These are phyloP conservation scores for Nannoperca obscura DNA, from an alignment of 2,797 vertebrate species.

Conservation along the genomic window DNA sequence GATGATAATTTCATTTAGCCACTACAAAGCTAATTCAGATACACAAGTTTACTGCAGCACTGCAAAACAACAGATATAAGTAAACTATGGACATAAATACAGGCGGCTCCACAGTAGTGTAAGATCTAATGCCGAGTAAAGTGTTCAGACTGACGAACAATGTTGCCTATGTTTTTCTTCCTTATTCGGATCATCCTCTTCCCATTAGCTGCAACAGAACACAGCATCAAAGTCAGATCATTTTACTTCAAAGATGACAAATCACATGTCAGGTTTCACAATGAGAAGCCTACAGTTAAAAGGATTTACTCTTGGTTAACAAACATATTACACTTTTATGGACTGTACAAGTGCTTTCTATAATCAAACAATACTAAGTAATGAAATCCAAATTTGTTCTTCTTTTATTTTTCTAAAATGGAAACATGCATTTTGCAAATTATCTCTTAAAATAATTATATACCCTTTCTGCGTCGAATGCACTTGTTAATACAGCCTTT, in stretches of 20 bases:
- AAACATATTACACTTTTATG: not conserved
- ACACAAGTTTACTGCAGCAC: not conserved
- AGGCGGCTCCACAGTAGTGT: slow-evolving; percentile 26
- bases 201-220: slow-evolving; percentile 56
- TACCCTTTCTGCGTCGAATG: slow-evolving; percentile 80
- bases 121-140: slow-evolving; percentile 1
- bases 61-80: slow-evolving; percentile 19
- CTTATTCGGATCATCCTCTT: slow-evolving; percentile 75
- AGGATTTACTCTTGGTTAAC: not conserved
- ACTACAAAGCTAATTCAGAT: slow-evolving; percentile 18
- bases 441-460: not conserved
- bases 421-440: not conserved
- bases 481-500: slow-evolving; percentile 86
- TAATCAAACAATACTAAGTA: not conserved
- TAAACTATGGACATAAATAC: slow-evolving; percentile 72
- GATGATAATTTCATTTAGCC: not conserved
- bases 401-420: not conserved
- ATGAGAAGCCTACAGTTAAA: not conserved
- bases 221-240: not conserved
- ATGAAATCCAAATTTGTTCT: not conserved
- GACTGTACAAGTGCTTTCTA: not conserved
- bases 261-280: not conserved
- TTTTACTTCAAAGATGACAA: not conserved
- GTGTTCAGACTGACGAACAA: slow-evolving; percentile 60
- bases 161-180: slow-evolving; percentile 75